phyloP scores from a whole-genome alignment of 2,888 invertebrate genomes.

The Acrobasis suavella region DNA sequence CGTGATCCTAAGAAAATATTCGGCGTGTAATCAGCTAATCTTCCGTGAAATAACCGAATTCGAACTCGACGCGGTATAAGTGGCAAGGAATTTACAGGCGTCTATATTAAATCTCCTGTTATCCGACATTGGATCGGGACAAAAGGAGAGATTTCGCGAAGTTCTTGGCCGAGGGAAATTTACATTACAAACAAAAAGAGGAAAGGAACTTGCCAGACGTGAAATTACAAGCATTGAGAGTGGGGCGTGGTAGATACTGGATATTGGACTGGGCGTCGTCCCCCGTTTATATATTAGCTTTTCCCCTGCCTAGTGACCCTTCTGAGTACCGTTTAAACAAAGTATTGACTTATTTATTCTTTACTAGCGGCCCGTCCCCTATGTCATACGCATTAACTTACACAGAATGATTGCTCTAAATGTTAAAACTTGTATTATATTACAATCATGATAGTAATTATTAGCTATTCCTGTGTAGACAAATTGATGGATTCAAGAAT shows the following conservation, averaged over 20 bases:
- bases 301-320: conserved; percentile 38
- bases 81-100: conserved; percentile 47
- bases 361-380: too few species aligned
- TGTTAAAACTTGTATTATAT: too few species aligned
- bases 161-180: conserved; percentile 59
- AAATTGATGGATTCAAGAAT: too few species aligned
- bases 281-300: conserved; percentile 53
- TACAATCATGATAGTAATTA: too few species aligned
- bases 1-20: conserved; percentile 35
- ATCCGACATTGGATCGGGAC: conserved; percentile 60
- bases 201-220: conserved; percentile 57
- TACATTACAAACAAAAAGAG: conserved; percentile 66
- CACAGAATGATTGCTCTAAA: too few species aligned
- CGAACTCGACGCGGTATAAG: conserved; percentile 49
- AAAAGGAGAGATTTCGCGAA: conserved; percentile 56
- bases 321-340: conserved; percentile 33
- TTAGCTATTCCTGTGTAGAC: too few species aligned
- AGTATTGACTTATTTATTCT: too few species aligned
- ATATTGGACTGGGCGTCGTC: conserved; percentile 47
- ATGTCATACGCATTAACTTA: too few species aligned
- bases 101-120: conserved; percentile 63
- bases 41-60: conserved; percentile 51
- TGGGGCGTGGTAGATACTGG: conserved; percentile 45
- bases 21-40: conserved; percentile 50
- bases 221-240: conserved; percentile 59